phyloP scores from a whole-genome alignment of 2,888 invertebrate genomes.

The Neoitamus cyanurus region DNA sequence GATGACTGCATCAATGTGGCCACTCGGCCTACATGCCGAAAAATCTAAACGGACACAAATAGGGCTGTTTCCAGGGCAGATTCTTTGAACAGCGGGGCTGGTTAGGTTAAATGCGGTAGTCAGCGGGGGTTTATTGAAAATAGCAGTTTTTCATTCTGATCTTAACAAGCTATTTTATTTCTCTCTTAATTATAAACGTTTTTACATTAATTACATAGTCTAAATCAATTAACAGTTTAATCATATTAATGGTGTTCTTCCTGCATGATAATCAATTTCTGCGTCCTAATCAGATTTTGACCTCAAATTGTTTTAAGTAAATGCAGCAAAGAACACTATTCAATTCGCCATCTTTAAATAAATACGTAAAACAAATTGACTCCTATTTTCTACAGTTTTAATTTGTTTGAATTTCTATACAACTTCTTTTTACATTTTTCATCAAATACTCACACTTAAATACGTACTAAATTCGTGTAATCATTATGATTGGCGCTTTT shows the following conservation, averaged over 20 bases:
- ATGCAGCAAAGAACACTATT: not conserved
- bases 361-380: not conserved
- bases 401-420: not conserved
- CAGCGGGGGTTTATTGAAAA: no score
- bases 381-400: not conserved
- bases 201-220: not conserved
- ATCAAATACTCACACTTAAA: not conserved
- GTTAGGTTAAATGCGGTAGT: no score
- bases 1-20: no score
- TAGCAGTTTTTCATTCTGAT: not conserved
- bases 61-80: no score
- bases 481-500: not conserved
- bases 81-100: no score
- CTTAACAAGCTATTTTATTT: not conserved
- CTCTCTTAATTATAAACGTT: not conserved
- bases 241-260: not conserved
- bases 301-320: not conserved
- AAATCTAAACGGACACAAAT: no score
- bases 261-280: not conserved
- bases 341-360: not conserved
- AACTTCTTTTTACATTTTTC: not conserved
- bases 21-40: no score
- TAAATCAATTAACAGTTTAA: not conserved
- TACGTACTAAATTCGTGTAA: slow-evolving; percentile 1
- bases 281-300: not conserved